Evolutionary conservation across 2,113 vertebrate species (phyloP).

Genomic region (Antidorcas marsupialis): DNA sequence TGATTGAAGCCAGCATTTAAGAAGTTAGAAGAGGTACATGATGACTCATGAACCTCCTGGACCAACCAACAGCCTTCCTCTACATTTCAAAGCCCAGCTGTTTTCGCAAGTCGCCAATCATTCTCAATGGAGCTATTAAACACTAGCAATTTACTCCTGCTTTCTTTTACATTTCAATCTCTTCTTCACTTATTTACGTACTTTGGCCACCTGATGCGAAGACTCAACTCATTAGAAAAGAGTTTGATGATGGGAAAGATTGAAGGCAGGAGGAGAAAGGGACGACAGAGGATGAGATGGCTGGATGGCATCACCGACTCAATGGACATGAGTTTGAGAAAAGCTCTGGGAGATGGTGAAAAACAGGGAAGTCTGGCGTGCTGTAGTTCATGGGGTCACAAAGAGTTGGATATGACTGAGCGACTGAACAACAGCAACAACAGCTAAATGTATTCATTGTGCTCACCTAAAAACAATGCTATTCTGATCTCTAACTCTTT

Average conservation of each 20-base stretch:
- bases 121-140: neutral
- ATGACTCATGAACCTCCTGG: neutral
- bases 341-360: neutral
- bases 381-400: neutral
- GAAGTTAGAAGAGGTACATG: neutral
- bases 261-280: neutral
- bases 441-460: neutral
- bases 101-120: neutral
- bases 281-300: neutral
- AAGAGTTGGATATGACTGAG: neutral
- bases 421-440: neutral
- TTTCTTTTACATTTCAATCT: neutral
- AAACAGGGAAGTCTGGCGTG: neutral
- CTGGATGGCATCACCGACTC: neutral
- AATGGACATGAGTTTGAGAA: neutral
- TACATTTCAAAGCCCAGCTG: neutral
- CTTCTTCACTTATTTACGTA: neutral
- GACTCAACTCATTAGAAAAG: neutral
- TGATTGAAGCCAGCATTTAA: neutral
- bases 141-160: neutral
- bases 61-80: neutral
- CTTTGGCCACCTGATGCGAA: neutral
- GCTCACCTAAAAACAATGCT: neutral
- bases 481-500: neutral
- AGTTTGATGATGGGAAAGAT: neutral